Percentiles rank a stretch among this genome's conserved stretches.
These are phyloP conservation scores for Staurois parvus DNA, from an alignment of 2,797 vertebrate genomes.

Conservation along the genomic window DNA sequence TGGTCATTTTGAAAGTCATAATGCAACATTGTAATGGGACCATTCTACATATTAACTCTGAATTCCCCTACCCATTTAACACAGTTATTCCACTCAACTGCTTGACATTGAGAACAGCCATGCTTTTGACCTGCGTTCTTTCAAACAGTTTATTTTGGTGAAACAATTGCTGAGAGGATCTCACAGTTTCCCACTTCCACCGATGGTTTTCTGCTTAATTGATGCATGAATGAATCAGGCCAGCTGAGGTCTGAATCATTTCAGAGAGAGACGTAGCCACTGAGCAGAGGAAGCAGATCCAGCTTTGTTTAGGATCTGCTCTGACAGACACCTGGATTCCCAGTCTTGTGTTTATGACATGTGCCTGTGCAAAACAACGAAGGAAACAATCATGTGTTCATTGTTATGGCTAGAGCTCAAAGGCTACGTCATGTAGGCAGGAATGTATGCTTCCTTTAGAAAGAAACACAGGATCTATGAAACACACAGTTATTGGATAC, in stretches of 20 bases:
- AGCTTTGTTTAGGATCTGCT: constrained; percentile 41
- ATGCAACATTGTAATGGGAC: background rate
- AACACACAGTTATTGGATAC: background rate
- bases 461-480: constrained; percentile 33
- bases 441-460: constrained; percentile 48
- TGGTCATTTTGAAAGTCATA: background rate
- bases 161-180: constrained; percentile 36
- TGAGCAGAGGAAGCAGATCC: constrained; percentile 55
- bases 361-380: constrained; percentile 37
- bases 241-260: constrained; percentile 50
- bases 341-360: constrained; percentile 44
- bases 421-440: constrained; percentile 25
- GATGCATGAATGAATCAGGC: constrained; percentile 44
- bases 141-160: constrained; percentile 34
- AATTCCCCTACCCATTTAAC: background rate
- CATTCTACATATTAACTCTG: background rate
- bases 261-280: constrained; percentile 24
- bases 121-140: constrained; percentile 44
- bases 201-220: constrained; percentile 33
- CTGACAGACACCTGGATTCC: constrained; percentile 58
- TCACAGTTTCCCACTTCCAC: constrained; percentile 41
- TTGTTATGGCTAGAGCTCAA: constrained; percentile 49
- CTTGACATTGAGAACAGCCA: background rate
- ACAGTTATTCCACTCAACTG: background rate
- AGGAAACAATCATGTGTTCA: constrained; percentile 50